Evolutionary conservation across 2,888 invertebrate species (phyloP), one percentile per base, ranked within the genome.

Genomic region (Nomada lathburiana): DNA sequence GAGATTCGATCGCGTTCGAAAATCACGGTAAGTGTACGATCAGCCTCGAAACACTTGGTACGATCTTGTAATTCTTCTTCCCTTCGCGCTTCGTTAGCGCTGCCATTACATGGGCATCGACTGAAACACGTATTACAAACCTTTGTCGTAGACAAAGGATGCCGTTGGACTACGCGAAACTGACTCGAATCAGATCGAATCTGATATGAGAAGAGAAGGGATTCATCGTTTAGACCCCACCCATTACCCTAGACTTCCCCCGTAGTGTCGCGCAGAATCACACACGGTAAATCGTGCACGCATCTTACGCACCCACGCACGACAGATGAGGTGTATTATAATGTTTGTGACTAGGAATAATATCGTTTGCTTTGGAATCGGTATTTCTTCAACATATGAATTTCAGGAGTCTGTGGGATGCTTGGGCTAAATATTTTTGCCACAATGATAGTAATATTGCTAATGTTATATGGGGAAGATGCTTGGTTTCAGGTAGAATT

Each of bases 141-240:
- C 47, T 47, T 47, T 36, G 77, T 69, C 55, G 64, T n/a, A 26
- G 70, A 74, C 59, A 80, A 74, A 67, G 69, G 64, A 64, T 74
- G 80, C 86, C 65, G 60, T 76, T 74, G 63, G 47, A 78, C 75
- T 69, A 64, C 69, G 42, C 76, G 78, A 76, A 62, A 74, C 80
- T 59, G 60, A 75, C 78, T 86, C 83, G 83, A 67, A 76, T 72
- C 78, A 64, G 72, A 78, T 86, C 80, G 83, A 69, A 83, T 76
- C 80, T 73, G 74, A 81, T 77, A 76, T 64, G 75, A 69, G 80
- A 36, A 76, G 78, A 83, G 87, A 69, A 80, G 82, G 83, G 87
- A 82, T 80, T 86, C 78, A 82, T 87, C 71, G 78, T 78, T 60
- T 65, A 65, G 68, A 87, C 87, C 87, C 87, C 87, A 87, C 87